phyloP scores from a whole-genome alignment of 2,797 vertebrate species.

The Fistularia tabacaria region DNA sequence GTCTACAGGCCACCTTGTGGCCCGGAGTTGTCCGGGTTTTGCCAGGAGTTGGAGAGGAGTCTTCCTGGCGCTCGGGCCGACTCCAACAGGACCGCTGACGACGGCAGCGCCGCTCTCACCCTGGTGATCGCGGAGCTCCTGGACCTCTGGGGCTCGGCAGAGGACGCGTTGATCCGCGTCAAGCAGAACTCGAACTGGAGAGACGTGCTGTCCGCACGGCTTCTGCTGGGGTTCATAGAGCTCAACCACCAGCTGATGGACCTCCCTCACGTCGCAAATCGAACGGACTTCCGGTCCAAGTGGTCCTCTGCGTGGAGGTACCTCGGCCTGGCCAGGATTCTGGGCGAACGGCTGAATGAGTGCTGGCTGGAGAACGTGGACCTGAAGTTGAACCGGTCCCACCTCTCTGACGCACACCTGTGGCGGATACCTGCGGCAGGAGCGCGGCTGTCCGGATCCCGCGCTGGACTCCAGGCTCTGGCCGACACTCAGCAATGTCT shows the following conservation, averaged over 20 bases:
- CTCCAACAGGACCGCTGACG: constrained; percentile 20
- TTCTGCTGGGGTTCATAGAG: constrained; percentile 71
- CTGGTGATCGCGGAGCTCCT: constrained; percentile 67
- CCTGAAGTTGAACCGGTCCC: constrained; percentile 46
- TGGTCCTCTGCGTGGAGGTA: constrained; percentile 46
- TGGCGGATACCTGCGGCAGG: constrained; percentile 47
- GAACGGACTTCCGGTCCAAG: constrained; percentile 44
- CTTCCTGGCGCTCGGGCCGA: constrained; percentile 28
- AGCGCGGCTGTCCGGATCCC: constrained; percentile 42
- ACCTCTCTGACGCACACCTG: constrained; percentile 25
- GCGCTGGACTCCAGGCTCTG: constrained; percentile 45
- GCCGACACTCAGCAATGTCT: constrained; percentile 69
- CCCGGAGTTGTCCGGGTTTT: constrained; percentile 54
- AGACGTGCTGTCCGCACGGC: constrained; percentile 71
- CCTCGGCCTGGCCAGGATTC: constrained; percentile 65
- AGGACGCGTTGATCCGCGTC: constrained; percentile 56
- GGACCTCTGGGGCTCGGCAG: constrained; percentile 52
- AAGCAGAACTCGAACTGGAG: constrained; percentile 72
- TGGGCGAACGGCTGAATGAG: constrained; percentile 65
- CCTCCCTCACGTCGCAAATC: constrained; percentile 13
- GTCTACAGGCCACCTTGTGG: constrained; percentile 56
- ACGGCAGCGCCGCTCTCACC: constrained; percentile 47
- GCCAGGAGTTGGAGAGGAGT: constrained; percentile 43
- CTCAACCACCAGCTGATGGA: constrained; percentile 58
- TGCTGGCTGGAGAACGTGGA: constrained; percentile 77